A percentile compares a stretch with the other conserved stretches of the same genome.
Conservation (phyloP, 2,113 vertebrate species). For the Oryzias celebensis region DNA sequence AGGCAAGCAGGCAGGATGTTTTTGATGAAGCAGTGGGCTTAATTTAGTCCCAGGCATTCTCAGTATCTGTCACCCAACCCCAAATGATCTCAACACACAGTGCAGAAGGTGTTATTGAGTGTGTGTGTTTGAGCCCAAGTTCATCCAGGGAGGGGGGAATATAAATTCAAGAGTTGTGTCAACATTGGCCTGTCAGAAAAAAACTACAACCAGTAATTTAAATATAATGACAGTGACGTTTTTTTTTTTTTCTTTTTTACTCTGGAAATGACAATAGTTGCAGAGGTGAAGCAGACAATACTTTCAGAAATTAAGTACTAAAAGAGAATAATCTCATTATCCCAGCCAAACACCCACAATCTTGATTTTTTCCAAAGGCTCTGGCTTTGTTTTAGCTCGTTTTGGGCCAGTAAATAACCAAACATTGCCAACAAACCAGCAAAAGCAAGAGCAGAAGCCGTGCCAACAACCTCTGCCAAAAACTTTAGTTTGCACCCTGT, state of each 20-base stretch:
- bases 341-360: constrained; percentile 41
- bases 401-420: constrained; percentile 62
- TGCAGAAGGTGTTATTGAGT: constrained; percentile 34
- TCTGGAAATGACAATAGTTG: not conserved
- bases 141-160: constrained; percentile 37
- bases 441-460: constrained; percentile 40
- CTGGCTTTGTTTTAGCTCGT: constrained; percentile 48
- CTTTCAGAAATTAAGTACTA: constrained; percentile 32
- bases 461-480: constrained; percentile 65
- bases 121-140: constrained; percentile 39
- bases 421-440: constrained; percentile 60
- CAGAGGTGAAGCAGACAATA: constrained; percentile 8
- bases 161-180: constrained; percentile 52
- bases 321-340: constrained; percentile 39
- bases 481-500: constrained; percentile 53
- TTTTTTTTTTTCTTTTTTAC: constrained; percentile 1
- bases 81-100: constrained; percentile 58
- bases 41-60: constrained; percentile 82
- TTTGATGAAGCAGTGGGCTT: constrained; percentile 83
- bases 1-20: constrained; percentile 79
- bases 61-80: constrained; percentile 80
- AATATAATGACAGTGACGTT: constrained; percentile 6
- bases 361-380: constrained; percentile 44
- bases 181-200: constrained; percentile 17
- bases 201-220: constrained; percentile 6